Evolutionary conservation across 2,113 vertebrate species (phyloP), one percentile per base, ranked within the genome.

Genomic region (Myotis davidii): DNA sequence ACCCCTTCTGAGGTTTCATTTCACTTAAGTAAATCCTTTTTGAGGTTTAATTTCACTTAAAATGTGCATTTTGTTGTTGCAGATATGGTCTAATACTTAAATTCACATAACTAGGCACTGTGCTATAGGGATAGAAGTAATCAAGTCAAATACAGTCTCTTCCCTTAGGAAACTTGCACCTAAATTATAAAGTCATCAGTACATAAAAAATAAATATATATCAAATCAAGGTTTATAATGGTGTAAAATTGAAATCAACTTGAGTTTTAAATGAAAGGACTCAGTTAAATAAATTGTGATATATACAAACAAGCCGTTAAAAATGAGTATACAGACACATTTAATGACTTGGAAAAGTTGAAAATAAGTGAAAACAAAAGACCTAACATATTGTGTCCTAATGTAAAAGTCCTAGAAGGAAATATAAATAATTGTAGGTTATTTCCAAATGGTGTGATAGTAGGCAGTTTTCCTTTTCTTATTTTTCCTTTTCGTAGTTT

Each of bases 131-230:
- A 84, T 69, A 7, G 78, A 90, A 61, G 45, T 70, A 39, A 90
- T 94, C 82, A 92, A 90, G 74, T 72, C 37, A 92, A 95, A 45
- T 9, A n/a, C 7, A 92, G 17, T 21, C 27, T 72, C 42, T 39
- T 81, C 37, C 21, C 11, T 73, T 56, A 86, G 32, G 67, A 70
- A 88, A 82, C 56, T 20, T 85, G 23, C 12, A 77, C 8, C n/a
- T 92, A 81, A 91, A 81, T 88, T 76, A 74, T 21, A 84, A 97
- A 76, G 16, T 42, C 13, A 54, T 86, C 59, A 89, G 65, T 56
- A 93, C 74, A 67, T 6, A 13, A 87, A 87, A 29, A 72, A 23
- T 42, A 50, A 83, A 70, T 56, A 67, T 67, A 74, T 65, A 27
- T 73, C 54, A 91, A 82, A 13, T 65, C 10, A 85, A 88, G 27